These are phyloP conservation scores for Fistularia commersonii DNA, from an alignment of 2,797 vertebrate species.

Conservation along the genomic window DNA sequence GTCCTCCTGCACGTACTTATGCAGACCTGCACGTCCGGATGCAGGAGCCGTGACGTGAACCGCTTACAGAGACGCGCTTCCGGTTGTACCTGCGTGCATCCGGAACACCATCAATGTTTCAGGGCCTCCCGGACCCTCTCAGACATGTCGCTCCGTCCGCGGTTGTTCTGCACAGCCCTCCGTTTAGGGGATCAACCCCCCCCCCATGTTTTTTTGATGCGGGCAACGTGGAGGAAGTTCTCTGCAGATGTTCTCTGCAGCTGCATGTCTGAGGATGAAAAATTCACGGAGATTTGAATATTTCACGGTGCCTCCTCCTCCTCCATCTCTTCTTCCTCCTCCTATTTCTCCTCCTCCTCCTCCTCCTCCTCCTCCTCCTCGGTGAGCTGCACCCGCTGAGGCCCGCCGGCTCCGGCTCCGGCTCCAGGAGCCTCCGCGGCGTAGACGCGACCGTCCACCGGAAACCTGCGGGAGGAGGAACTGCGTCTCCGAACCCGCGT, in stretches of 20 bases:
- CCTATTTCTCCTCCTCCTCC: not conserved
- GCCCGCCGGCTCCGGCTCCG: too few relatives aligned
- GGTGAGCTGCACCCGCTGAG: too few relatives aligned
- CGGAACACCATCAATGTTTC: constrained; percentile 45
- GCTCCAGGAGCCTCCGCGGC: too few relatives aligned
- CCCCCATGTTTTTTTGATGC: constrained; percentile 57
- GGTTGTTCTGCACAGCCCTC: constrained; percentile 54
- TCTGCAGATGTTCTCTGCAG: constrained; percentile 52
- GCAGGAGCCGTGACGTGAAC: too few relatives aligned
- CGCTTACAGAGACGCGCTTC: too few relatives aligned
- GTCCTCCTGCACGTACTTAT: too few relatives aligned
- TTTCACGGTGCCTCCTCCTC: constrained; percentile 46
- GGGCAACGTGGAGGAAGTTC: constrained; percentile 40
- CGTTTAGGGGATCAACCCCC: constrained; percentile 58
- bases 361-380: not conserved
- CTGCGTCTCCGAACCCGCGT: constrained; percentile 78
- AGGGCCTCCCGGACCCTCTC: constrained; percentile 19
- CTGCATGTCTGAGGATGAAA: constrained; percentile 55
- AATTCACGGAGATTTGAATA: constrained; percentile 67
- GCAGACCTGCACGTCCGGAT: too few relatives aligned
- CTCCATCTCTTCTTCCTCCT: too few relatives aligned
- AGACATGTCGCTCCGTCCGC: constrained; percentile 53
- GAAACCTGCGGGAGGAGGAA: constrained; percentile 69
- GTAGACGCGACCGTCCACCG: not conserved
- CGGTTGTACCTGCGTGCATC: too few relatives aligned